Evolutionary conservation across 2,888 invertebrate genomes (phyloP), one percentile per base, ranked within the genome.

Genomic region (Stenotaenia linearis): DNA sequence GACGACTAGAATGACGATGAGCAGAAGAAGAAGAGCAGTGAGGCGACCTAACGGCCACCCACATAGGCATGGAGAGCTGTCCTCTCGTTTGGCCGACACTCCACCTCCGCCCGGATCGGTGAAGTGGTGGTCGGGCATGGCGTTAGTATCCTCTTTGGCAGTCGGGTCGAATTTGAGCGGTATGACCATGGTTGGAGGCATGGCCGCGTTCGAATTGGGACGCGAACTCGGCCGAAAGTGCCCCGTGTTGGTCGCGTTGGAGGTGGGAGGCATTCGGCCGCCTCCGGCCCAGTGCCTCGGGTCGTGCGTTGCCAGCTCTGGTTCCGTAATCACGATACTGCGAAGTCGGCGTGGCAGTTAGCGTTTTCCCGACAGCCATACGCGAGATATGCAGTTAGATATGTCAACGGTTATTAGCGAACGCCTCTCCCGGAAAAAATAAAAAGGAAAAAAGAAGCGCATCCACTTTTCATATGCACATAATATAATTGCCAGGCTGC

Each of bases 1-100:
- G 80, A 89, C 87, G 81, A 90, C 87, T 81, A 90, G 88, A 81
- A 90, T 86, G 75, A 90, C 86, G 77, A 90, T 88, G 81, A 90
- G 86, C 37, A 90, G 86, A 37, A 90, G 87, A 77, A 90, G 85
- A 61, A 90, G 85, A 81, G 90, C 88, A 0, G 89, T 89, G 3
- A 90, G 90, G 82, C 89, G 87, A 85, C 89, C 80, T 50, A 81
- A 77, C 12, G 81, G 75, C 81, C 81, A 81, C 23, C 81, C 80
- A 32, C 80, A 81, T 18, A 81, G 21, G 32, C 81, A 81, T 28
- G 80, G 50, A n/a, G 81, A 75, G 37, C 37, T 78, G 30, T 77
- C 56, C 32, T 79, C 79, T 78, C 79, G 23, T 28, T 79, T 80
- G 35, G 50, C 75, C 25, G 75, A 79, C 30, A 25, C 77, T 9